Evolutionary conservation across 2,888 invertebrate species (phyloP).

Genomic region (Acrocyrtus sp.): DNA sequence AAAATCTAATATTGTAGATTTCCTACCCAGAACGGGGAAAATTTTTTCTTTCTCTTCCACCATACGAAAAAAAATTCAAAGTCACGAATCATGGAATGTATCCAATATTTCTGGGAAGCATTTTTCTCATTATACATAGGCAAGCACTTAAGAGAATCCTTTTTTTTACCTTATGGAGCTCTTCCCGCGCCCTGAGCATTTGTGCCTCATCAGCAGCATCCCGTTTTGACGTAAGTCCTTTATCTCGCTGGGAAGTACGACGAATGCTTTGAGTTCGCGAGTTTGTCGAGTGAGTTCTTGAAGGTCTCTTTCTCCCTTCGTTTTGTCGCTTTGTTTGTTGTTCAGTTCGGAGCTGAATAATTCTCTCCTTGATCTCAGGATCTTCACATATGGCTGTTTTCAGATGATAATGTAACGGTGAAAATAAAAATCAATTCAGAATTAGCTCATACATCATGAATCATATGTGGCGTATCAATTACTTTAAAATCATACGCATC

Average conservation of each 20-base stretch:
- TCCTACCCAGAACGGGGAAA: neutral
- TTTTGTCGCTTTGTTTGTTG: slow-evolving; percentile 81
- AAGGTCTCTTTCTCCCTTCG: slow-evolving; percentile 73
- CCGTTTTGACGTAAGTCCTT: slow-evolving; percentile 90
- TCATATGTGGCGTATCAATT: neutral
- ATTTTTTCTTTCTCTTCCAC: neutral
- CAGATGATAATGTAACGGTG: neutral
- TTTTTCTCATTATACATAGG: too few relatives aligned
- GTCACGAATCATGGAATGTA: neutral
- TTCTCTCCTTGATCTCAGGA: slow-evolving; percentile 89
- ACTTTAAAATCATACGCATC: neutral
- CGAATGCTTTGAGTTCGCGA: slow-evolving; percentile 92
- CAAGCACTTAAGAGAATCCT: too few relatives aligned
- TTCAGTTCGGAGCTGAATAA: slow-evolving; percentile 87
- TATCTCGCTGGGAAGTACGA: slow-evolving; percentile 91
- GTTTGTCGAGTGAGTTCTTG: slow-evolving; percentile 78
- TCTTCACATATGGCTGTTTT: slow-evolving; percentile 98
- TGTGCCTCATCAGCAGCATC: slow-evolving; percentile 95
- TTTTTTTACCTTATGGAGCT: slow-evolving; percentile 55
- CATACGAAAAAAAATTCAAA: too few relatives aligned
- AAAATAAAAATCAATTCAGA: slow-evolving; percentile 6
- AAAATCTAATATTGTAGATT: too few relatives aligned
- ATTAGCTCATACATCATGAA: neutral
- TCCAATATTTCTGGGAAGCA: neutral
- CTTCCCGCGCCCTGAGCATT: slow-evolving; percentile 58